Conservation (phyloP, 2,888 invertebrate genomes). For the Drosophila sordidula region DNA sequence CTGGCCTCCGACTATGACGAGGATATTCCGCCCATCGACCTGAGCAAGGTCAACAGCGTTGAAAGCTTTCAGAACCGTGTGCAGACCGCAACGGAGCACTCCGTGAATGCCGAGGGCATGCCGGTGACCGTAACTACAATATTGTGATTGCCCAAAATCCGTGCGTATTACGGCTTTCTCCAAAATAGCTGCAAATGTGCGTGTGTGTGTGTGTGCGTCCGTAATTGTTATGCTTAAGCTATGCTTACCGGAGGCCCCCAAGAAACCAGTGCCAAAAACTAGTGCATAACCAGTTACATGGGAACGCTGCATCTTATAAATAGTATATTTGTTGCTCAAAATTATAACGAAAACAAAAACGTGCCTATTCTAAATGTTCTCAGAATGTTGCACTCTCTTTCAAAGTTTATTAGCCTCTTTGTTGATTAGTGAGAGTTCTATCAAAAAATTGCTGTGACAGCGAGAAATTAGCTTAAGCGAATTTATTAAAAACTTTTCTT, state of each 20-base stretch:
- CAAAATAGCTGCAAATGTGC: slow-evolving; percentile 5
- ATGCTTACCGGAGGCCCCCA: slow-evolving; percentile 3
- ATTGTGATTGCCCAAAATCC: slow-evolving; percentile 80
- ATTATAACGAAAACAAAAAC: slow-evolving; percentile 5
- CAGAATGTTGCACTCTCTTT: slow-evolving; percentile 58
- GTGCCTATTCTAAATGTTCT: slow-evolving; percentile 60
- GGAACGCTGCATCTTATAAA: slow-evolving; percentile 14
- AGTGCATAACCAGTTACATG: slow-evolving; percentile 4
- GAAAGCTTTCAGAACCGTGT: slow-evolving; percentile 79
- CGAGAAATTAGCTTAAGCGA: slow-evolving; percentile 2
- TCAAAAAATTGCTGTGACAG: slow-evolving; percentile 2
- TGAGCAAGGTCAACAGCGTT: slow-evolving; percentile 77
- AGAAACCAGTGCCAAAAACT: slow-evolving; percentile 40
- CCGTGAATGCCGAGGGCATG: slow-evolving; percentile 82
- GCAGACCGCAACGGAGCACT: slow-evolving; percentile 78
- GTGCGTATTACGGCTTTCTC: slow-evolving; percentile 5
- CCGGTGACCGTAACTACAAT: slow-evolving; percentile 84
- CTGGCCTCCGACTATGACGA: slow-evolving; percentile 79
- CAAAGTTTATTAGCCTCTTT: slow-evolving; percentile 51
- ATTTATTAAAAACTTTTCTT: slow-evolving; percentile 27
- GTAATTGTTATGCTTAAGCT: not conserved
- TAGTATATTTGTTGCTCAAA: slow-evolving; percentile 53
- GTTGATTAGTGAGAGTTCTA: slow-evolving; percentile 28
- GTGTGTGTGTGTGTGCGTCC: slow-evolving; percentile 3
- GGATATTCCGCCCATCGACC: slow-evolving; percentile 79